These are phyloP conservation scores for Syngnathoides biaculeatus DNA, from an alignment of 2,113 vertebrate genomes.

Conservation along the genomic window DNA sequence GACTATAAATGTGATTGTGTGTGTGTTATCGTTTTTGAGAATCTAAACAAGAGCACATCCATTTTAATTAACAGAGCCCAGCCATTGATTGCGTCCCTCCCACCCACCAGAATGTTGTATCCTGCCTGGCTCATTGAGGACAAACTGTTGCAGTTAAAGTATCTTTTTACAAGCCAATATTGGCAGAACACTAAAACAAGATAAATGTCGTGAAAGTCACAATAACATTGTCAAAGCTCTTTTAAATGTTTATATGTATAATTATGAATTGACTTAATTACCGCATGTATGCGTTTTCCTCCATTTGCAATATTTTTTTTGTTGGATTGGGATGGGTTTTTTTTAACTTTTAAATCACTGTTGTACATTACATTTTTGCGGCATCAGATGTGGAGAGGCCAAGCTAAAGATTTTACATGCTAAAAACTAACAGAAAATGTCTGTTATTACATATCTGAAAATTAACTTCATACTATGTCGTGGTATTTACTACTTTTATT, in stretches of 20 bases:
- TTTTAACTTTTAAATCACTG: background rate
- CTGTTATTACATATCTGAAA: too few species aligned
- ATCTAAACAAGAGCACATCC: background rate
- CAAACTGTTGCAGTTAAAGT: constrained; percentile 1
- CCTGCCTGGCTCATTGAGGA: background rate
- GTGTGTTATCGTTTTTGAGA: background rate
- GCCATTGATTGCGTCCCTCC: background rate
- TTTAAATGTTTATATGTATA: background rate
- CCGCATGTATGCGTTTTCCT: background rate
- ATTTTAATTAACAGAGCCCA: background rate
- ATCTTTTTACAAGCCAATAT: background rate
- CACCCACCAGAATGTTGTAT: too few species aligned
- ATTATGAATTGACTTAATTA: background rate
- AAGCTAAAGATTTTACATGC: too few species aligned
- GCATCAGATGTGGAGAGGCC: too few species aligned
- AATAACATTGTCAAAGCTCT: background rate
- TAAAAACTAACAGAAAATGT: too few species aligned
- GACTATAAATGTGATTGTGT: background rate
- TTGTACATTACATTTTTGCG: too few species aligned
- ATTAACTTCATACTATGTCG: too few species aligned
- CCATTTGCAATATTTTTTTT: background rate
- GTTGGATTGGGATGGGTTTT: background rate
- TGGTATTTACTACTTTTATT: too few species aligned
- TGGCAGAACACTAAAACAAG: constrained; percentile 4
- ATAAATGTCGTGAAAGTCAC: background rate